Percentiles rank a stretch among this genome's conserved stretches.
Evolutionary conservation across 2,797 vertebrate genomes (phyloP).

Genomic region (Gambelia wislizenii): DNA sequence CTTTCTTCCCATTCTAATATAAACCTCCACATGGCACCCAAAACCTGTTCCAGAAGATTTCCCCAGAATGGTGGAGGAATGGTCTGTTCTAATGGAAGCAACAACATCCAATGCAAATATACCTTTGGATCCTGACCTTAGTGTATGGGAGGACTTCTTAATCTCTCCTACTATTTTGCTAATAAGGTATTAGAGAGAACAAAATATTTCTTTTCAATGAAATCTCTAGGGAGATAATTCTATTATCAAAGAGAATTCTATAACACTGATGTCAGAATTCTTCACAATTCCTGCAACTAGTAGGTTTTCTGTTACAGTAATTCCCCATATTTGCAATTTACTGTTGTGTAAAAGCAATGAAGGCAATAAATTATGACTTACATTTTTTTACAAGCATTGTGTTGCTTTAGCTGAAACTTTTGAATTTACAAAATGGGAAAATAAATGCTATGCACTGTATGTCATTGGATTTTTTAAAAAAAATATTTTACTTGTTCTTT

Average conservation of each 20-base stretch:
- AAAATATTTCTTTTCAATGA: constrained; percentile 37
- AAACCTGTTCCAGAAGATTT: no score
- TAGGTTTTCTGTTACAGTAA: constrained; percentile 26
- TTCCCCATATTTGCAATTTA: constrained; percentile 34
- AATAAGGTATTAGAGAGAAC: constrained; percentile 27
- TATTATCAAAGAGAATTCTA: background rate
- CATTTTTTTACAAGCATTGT: constrained; percentile 37
- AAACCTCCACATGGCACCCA: no score
- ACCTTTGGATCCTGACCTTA: background rate
- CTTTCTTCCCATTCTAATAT: no score
- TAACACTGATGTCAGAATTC: background rate
- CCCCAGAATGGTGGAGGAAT: no score
- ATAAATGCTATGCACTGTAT: background rate
- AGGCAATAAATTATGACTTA: constrained; percentile 16
- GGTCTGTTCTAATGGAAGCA: background rate
- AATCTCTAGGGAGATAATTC: background rate
- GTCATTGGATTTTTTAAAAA: background rate
- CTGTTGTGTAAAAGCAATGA: constrained; percentile 19
- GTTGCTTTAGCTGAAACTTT: background rate
- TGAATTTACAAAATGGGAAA: background rate
- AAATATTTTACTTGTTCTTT: constrained; percentile 34
- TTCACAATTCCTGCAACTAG: constrained; percentile 16
- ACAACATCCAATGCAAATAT: background rate
- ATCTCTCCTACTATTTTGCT: constrained; percentile 28
- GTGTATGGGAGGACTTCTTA: constrained; percentile 1